Base-by-base conservation (phyloP, 2,797 vertebrate species). In the Numenius phaeopus region DNA sequence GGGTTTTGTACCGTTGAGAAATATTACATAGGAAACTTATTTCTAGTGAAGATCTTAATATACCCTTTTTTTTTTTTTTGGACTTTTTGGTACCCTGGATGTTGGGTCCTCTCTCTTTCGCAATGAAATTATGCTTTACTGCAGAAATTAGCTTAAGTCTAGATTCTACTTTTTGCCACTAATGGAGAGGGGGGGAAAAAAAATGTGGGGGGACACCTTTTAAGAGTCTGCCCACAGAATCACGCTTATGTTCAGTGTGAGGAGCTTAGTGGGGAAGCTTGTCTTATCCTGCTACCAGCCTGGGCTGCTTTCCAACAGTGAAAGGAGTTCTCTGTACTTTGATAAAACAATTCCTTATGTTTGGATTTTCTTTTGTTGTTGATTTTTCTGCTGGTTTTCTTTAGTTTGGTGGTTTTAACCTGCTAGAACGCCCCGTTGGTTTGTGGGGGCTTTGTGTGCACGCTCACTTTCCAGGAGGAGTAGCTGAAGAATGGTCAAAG, bases 231-330 rank as follows among this genome's bases (percentile, higher is more conserved):
- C 27, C 32, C 15, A 1, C 18, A 24, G 66, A 42, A 15, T 46
- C 26, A 20, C 5, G 2, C 22, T 23, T 23, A 2, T 37, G n/a
- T 14, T 70, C 34, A 7, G 37, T 3, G 1, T 13, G 44, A 44
- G 24, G 39, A 65, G n/a, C 57, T 24, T 46, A 44, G 44, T 40
- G n/a, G 26, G 44, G 37, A 82, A 42, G 11, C 5, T 20, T 84
- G 67, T 78, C 61, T 66, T 73, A 20, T 3, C 37, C 32, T 86
- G 39, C 50, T 40, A 37, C 37, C n/a, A 82, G 50, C 44, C 59
- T 85, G 59, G 57, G 44, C 83, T 80, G 47, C 42, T 90, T 73
- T 75, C 66, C 57, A 64, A 0, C 26, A 77, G 66, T 32, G 47
- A 83, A 37, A 50, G 47, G n/a, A 71, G 49, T 80, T 80, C 46